phyloP scores from a whole-genome alignment of 1,140 invertebrate genomes.

The Tetragonula clypearis region DNA sequence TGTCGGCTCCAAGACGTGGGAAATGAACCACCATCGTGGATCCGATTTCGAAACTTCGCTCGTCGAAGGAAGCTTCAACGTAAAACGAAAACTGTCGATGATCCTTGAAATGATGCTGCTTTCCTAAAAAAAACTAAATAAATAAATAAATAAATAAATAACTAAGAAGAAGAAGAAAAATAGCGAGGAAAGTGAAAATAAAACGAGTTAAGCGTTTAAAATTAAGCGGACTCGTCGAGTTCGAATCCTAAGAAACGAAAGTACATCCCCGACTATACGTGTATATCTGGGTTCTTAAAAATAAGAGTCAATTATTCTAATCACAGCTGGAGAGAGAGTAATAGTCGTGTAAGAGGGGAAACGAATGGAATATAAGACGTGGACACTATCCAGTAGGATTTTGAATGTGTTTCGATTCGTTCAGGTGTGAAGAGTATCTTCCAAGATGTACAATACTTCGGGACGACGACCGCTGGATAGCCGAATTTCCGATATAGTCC shows the following conservation, averaged over 20 bases:
- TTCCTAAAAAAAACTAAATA: background rate
- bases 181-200: background rate
- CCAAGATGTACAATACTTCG: conserved; percentile 65
- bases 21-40: background rate
- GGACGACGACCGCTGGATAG: conserved; percentile 51
- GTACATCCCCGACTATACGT: conserved; percentile 52
- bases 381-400: conserved; percentile 47
- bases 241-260: conserved; percentile 49
- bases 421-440: conserved; percentile 66
- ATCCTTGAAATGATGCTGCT: background rate
- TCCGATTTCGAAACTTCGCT: background rate
- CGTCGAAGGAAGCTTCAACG: background rate
- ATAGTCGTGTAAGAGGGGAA: conserved; percentile 33
- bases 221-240: background rate
- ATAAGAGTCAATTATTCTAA: conserved; percentile 68
- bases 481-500: conserved; percentile 22
- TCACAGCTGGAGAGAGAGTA: conserved; percentile 35
- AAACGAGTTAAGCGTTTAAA: conserved; percentile 1
- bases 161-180: background rate
- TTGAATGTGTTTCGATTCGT: conserved; percentile 67
- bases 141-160: background rate
- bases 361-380: conserved; percentile 54
- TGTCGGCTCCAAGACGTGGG: background rate
- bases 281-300: conserved; percentile 54
- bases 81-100: background rate